A percentile compares a stretch with the other conserved stretches of the same genome.
Conservation (phyloP, 2,797 vertebrate species). For the Anisognathus igniventris region DNA sequence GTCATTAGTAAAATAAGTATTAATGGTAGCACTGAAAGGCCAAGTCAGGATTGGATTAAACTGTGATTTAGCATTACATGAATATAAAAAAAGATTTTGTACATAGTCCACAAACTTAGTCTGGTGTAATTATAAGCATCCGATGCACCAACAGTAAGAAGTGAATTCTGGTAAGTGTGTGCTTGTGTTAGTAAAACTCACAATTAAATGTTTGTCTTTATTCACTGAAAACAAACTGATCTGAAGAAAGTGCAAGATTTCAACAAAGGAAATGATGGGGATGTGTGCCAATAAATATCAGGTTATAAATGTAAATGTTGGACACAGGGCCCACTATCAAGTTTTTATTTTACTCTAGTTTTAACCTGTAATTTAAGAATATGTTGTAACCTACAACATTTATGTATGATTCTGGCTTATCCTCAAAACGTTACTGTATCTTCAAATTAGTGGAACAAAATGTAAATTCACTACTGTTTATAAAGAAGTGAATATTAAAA, state of each 20-base stretch:
- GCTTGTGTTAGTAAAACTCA: background rate
- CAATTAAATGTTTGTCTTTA: background rate
- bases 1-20: background rate
- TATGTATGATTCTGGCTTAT: background rate
- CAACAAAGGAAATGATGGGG: fast-evolving
- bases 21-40: background rate
- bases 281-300: background rate
- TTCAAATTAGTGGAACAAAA: background rate
- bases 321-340: background rate
- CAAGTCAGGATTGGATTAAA: background rate
- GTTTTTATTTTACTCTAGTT: background rate
- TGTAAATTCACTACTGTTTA: background rate
- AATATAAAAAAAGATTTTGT: background rate
- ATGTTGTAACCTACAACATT: background rate
- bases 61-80: background rate
- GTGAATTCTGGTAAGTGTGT: background rate
- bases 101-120: background rate
- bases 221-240: background rate
- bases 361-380: background rate
- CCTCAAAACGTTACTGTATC: background rate
- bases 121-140: background rate
- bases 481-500: background rate
- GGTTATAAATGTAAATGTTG: background rate
- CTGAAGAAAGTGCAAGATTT: background rate
- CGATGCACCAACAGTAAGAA: background rate